These are phyloP conservation scores for Meda fulgida DNA, from an alignment of 2,797 vertebrate genomes.

Conservation along the genomic window DNA sequence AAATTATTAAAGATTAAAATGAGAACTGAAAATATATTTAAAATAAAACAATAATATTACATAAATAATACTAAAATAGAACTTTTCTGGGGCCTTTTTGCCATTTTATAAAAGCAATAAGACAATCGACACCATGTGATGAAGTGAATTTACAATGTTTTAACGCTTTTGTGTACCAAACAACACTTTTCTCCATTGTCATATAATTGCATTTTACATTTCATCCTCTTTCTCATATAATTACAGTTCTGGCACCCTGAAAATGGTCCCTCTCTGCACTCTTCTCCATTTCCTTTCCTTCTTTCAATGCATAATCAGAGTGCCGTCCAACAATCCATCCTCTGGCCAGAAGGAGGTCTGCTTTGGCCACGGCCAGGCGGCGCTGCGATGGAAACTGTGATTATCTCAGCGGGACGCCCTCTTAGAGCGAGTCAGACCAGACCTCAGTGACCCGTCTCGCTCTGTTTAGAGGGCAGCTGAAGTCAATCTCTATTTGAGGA, in stretches of 20 bases:
- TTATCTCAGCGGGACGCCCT: constrained; percentile 69
- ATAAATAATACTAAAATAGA: neutral
- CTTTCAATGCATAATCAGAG: constrained; percentile 8
- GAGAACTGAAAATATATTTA: neutral
- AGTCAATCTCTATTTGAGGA: constrained; percentile 50
- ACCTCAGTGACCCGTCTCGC: constrained; percentile 38
- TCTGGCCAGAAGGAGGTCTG: constrained; percentile 36
- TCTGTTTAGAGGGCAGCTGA: constrained; percentile 37
- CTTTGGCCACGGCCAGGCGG: constrained; percentile 30
- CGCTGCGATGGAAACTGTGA: constrained; percentile 65
- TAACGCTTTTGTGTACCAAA: neutral
- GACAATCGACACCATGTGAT: neutral
- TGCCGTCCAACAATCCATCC: constrained; percentile 32
- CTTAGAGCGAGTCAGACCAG: constrained; percentile 58
- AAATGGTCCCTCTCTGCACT: neutral
- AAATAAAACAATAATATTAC: neutral
- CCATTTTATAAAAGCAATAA: neutral
- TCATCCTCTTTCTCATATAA: neutral
- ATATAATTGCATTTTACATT: neutral
- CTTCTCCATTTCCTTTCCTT: neutral
- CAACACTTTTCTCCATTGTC: neutral
- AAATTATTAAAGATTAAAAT: neutral
- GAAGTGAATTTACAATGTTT: neutral
- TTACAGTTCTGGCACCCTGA: neutral
- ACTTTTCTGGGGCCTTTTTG: neutral